Base-by-base conservation (phyloP, 2,113 vertebrate species). In the Hystrix brachyura region DNA sequence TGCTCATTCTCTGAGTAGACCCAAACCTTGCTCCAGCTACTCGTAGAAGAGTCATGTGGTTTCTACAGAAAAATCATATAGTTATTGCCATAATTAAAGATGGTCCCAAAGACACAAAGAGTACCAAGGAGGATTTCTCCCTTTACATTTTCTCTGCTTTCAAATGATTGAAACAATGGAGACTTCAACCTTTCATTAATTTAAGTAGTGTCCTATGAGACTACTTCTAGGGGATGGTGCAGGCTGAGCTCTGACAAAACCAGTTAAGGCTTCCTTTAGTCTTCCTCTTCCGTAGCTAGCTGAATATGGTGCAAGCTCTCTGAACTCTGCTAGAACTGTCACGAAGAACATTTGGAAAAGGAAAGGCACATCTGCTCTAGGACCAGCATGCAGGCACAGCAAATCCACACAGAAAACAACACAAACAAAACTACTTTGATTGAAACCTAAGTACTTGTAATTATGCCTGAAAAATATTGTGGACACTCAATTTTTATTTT, bases 401-500 rank as follows among this genome's bases (percentile, higher is more conserved):
- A 90, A 94, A 67, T 83, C 43, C 12, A 79, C 17, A 72, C 6
- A 25, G 15, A 60, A 60, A 71, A 27, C 48, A 78, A 43, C 29
- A 48, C 34, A 78, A 90, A n/a, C 27, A 69, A 80, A 90, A n/a
- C 21, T 60, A 60, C 27, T 64, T 11, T 34, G 67, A 38, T 21
- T 67, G 21, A 91, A 94, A 96, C 27, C 4, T 48, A 74, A 81
- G 51, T 76, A 57, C 48, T 46, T 89, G 9, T 62, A 76, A 76
- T 72, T 11, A 86, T 92, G 72, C n/a, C 59, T 94, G 60, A 76
- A 91, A 91, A 92, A 78, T 72, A 46, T 1, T 92, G 32, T 80
- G 29, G 53, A 80, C 23, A 64, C 53, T 88, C 32, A 81, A 53
- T 72, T 93, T 91, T 88, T 88, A 67, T 92, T 86, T 86, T 81